Evolutionary conservation across 1,140 invertebrate genomes (phyloP), one percentile per base, ranked within the genome.

Genomic region (Dendroctonus valens): DNA sequence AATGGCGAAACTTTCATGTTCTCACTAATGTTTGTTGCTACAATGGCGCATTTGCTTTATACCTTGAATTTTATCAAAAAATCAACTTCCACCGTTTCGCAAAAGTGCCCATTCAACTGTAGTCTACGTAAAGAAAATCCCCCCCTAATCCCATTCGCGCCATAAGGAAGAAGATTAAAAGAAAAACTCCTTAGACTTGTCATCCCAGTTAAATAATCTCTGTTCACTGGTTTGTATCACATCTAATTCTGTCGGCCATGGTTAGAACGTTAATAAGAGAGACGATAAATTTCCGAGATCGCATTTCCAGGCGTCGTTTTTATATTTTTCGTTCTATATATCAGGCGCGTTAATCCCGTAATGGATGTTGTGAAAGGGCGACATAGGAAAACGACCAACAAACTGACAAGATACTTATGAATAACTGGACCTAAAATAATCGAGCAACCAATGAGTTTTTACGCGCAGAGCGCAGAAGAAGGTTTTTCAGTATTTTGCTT

Each of bases 221-320:
- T 59, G 39, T n/a, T 59, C 58, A 14, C 58, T 49, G 58, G 58
- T 39, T 49, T 59, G 58, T 59, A 49, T 59, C 58, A 49, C 15
- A 48, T 59, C 58, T 59, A 59, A 59, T 59, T 59, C 58, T 59
- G 58, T 59, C 58, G 9, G 9, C 58, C 58, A 49, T 59, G 58
- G 58, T 49, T 49, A 49, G 44, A 7, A 8, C 15, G 58, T 49
- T 59, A 59, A 59, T 59, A 59, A 59, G 37, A 49, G 15, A 48
- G 58, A 39, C 58, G 58, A 59, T 59, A 59, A 59, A 50, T 59
- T 41, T 46, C 26, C 58, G 8, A 48, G 58, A 59, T 59, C 58
- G 48, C 58, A 37, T 59, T 59, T 49, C 58, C 26, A 59, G 58
- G 38, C 58, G 37, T 49, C 37, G 42, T 59, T 59, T 59, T 50